A percentile compares a stretch with the other conserved stretches of the same genome.
Conservation (phyloP, 2,797 vertebrate species). For the Mico argentatus region DNA sequence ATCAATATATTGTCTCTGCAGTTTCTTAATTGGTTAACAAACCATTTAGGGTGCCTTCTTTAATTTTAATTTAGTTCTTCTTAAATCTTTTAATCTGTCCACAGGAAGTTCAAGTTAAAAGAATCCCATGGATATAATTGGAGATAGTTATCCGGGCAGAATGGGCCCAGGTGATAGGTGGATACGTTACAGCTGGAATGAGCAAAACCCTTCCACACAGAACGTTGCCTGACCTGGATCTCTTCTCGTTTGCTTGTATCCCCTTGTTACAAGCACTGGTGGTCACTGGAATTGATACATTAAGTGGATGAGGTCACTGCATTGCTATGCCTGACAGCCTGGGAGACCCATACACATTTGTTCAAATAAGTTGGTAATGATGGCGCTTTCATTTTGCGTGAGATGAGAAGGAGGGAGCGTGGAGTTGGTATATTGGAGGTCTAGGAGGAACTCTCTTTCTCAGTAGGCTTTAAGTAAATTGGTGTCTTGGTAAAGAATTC, state of each 20-base stretch:
- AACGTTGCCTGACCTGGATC: not conserved
- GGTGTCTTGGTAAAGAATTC: not conserved
- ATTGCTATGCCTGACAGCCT: not conserved
- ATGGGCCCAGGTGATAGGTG: not conserved
- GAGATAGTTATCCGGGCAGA: not conserved
- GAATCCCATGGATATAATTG: not conserved
- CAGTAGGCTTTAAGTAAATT: not conserved
- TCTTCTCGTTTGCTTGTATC: not conserved
- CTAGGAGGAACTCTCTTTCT: not conserved
- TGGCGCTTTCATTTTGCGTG: not conserved
- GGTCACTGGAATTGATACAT: not conserved
- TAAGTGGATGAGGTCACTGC: not conserved
- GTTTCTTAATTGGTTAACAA: not conserved
- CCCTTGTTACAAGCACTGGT: not conserved
- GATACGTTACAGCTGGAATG: not conserved
- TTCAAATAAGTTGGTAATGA: not conserved
- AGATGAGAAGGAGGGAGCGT: not conserved
- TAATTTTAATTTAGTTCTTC: slow-evolving; percentile 2
- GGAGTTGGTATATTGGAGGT: not conserved
- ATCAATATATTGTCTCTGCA: not conserved
- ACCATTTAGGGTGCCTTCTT: not conserved
- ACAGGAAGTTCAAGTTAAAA: not conserved
- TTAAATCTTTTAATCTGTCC: not conserved
- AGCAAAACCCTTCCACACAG: not conserved
- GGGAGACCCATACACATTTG: not conserved